Percentiles rank a stretch among this genome's conserved stretches.
Conservation (phyloP, 2,113 vertebrate genomes). For the Odocoileus hemionus region DNA sequence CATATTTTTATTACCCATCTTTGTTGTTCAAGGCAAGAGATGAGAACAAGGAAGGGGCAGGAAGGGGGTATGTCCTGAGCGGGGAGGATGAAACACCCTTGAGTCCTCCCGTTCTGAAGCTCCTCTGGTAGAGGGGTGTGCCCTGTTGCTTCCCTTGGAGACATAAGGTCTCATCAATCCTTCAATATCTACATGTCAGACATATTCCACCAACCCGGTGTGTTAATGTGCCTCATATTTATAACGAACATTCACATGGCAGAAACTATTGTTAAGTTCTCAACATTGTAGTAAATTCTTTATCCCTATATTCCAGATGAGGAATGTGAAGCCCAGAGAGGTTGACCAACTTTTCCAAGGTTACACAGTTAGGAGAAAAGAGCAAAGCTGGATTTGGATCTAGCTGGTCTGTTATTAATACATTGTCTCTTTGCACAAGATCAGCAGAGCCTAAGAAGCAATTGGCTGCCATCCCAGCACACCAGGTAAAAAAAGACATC, state of each 20-base stretch:
- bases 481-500: neutral
- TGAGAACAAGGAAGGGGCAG: neutral
- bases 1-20: neutral
- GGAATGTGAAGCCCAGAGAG: neutral
- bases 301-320: neutral
- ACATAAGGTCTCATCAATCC: neutral
- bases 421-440: neutral
- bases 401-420: neutral
- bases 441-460: neutral
- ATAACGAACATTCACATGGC: neutral
- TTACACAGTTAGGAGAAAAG: neutral
- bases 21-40: neutral
- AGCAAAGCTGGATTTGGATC: neutral
- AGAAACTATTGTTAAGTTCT: neutral
- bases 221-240: rapidly evolving
- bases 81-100: neutral
- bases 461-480: neutral
- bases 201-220: rapidly evolving
- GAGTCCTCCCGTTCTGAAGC: neutral
- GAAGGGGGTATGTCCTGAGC: neutral
- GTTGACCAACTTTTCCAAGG: neutral
- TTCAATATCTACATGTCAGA: neutral
- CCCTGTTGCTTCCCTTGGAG: neutral
- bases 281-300: neutral
- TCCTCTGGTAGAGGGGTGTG: neutral